These are phyloP conservation scores for Phenganax marumi DNA, from an alignment of 92 coral and sea anemone genomes.

Conservation along the genomic window DNA sequence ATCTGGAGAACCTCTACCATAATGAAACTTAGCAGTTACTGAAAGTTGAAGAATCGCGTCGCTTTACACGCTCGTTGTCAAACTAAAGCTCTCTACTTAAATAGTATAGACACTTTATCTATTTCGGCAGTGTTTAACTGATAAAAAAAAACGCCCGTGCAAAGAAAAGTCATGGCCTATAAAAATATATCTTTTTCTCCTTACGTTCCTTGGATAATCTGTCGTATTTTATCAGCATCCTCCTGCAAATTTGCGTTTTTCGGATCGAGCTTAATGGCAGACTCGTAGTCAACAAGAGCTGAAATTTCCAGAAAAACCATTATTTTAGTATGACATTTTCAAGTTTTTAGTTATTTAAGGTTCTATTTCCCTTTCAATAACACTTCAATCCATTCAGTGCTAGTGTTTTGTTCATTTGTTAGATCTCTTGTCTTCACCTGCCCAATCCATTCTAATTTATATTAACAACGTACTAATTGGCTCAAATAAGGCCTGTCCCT, in stretches of 20 bases:
- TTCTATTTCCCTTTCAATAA: neutral
- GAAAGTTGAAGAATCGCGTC: too few relatives aligned
- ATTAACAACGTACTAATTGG: too few relatives aligned
- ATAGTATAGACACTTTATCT: too few relatives aligned
- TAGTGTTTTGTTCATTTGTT: neutral
- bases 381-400: too few relatives aligned
- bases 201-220: conserved; percentile 75
- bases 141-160: neutral
- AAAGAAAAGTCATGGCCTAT: neutral
- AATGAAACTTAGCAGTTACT: too few relatives aligned
- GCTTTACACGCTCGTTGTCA: neutral
- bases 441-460: too few relatives aligned
- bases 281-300: conserved; percentile 92
- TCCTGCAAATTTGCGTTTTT: conserved; percentile 62
- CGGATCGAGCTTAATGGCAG: conserved; percentile 80
- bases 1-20: too few relatives aligned
- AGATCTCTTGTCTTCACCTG: neutral
- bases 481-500: too few relatives aligned
- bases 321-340: neutral
- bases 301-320: conserved; percentile 8
- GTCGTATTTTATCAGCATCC: conserved; percentile 78
- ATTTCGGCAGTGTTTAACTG: neutral
- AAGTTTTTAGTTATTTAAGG: neutral
- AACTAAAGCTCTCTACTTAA: neutral
- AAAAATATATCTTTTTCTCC: neutral